A percentile compares a stretch with the other conserved stretches of the same genome.
These are phyloP conservation scores for Heteronetta atricapilla DNA, from an alignment of 2,113 vertebrate genomes.

Conservation along the genomic window DNA sequence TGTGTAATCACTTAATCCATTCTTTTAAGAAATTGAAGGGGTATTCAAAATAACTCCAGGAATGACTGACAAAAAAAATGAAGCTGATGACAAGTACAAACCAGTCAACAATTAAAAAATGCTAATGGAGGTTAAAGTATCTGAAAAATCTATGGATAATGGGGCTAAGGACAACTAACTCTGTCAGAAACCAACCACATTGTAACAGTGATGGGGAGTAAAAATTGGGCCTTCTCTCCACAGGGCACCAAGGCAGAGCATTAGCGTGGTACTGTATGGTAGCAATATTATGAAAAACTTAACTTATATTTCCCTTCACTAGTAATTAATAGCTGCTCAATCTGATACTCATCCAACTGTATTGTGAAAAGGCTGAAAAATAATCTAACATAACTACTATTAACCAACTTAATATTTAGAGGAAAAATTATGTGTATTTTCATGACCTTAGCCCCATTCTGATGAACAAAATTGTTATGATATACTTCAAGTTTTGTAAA, in stretches of 20 bases:
- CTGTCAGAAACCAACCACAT: not conserved
- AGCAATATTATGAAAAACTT: not conserved
- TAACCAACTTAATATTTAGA: not conserved
- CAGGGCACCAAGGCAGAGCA: not conserved
- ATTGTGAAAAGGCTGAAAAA: not conserved
- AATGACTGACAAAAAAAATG: not conserved
- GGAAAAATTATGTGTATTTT: not conserved
- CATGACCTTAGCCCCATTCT: not conserved
- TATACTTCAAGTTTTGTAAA: not conserved
- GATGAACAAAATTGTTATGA: not conserved
- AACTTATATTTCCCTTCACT: not conserved
- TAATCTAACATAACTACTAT: not conserved
- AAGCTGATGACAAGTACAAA: not conserved
- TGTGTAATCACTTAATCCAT: not conserved
- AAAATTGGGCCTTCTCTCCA: not conserved
- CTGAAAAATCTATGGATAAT: not conserved
- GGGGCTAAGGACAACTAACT: not conserved
- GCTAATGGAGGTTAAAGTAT: not conserved
- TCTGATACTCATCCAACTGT: not conserved
- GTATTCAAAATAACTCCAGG: not conserved
- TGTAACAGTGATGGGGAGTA: not conserved
- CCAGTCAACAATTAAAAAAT: not conserved
- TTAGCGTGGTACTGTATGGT: rapidly evolving
- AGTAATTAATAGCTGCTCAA: not conserved
- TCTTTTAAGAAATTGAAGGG: not conserved